Base-by-base conservation (phyloP, 1,140 invertebrate species). In the Brachystomella parvula region DNA sequence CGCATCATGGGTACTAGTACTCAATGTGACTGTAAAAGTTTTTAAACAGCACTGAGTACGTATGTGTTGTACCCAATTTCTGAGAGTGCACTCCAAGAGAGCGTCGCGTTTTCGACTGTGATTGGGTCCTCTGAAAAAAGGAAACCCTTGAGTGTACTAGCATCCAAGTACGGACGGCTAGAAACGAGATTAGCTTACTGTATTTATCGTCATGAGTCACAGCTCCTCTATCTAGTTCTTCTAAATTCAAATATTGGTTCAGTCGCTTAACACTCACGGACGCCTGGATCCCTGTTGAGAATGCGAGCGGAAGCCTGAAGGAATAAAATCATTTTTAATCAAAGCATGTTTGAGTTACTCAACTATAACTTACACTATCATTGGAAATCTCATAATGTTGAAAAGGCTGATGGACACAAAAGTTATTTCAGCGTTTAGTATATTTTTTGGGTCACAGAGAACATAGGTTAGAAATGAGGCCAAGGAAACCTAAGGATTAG, bases 371-470 rank as follows among this genome's bases (percentile, higher is more conserved):
- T 65, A 66, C 74, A 70, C 47, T 75, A 87, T 67, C 35, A 76
- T 61, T n/a, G 39, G 73, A 61, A 58, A 28, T 70, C 94, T 85
- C 72, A 99, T 85, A 74, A 98, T 94, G 82, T 98, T 98, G 83
- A 99, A 98, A 75, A 98, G 85, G 76, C 94, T 90, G 71, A 99
- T 83, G 71, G 95, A 93, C 68, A 98, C 95, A 83, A 99, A 99
- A 71, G 92, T 95, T 75, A 85, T 94, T 77, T 85, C 83, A 73
- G 94, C 88, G 78, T 93, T 87, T 75, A 98, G 81, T 66, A 91
- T 82, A 76, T 91, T 87, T n/a, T 74, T 74, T 6, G 74, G 71
- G 71, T 80, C 77, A 1, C 76, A 63, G 77, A 94, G 79, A 73
- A 94, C 87, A 26, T 64, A 72, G 26, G 31, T 67, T 66, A 76